Base-by-base conservation (phyloP, 1,140 invertebrate genomes). In the Drosophila novamexicana region DNA sequence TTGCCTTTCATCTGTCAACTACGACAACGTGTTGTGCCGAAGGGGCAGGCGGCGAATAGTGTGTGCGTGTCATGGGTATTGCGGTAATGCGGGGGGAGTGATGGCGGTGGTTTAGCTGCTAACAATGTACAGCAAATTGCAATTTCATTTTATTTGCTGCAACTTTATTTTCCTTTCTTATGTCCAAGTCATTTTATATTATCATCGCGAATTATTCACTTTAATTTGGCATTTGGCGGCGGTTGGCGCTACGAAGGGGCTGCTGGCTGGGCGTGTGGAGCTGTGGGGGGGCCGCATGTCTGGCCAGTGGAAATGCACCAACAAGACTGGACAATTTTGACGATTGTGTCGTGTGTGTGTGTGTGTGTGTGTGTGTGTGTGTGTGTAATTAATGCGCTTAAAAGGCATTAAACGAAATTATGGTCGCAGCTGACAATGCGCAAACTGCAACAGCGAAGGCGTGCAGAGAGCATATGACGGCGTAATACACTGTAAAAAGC, bases 321-420 rank as follows among this genome's bases (percentile, higher is more conserved):
- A 37, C 3, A 16, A 16, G 44, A 3, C 6, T 37, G 39, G 32
- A 69, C 45, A 59, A 47, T 45, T 59, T 14, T 29, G 14, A 29
- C 10, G 18, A 10, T 36, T 6, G 3, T 44, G 12, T 36, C 2
- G 6, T 47, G 45, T 42, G 37, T 14, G 16, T 53, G 37, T 32
- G 29, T 64, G 6, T 47, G 45, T 42, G 37, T 14, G 16, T 53
- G 37, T 32, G 29, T 64, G 16, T 53, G 37, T 32, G 29, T 64
- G 7, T 49, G 1, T 53, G 56, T 49, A 69, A 74, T 74, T 74
- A 74, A 69, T 61, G 65, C 65, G 65, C 65, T 69, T 56, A 40
- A 61, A 59, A 61, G 16, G 56, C 49, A 61, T 68, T 56, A 68
- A 68, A 61, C 32, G 50, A 58, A 66, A 68, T 73, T 61, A 68